These are phyloP conservation scores for Hydrozoanthus gracilis DNA, from an alignment of 92 coral and sea anemone genomes.

Conservation along the genomic window DNA sequence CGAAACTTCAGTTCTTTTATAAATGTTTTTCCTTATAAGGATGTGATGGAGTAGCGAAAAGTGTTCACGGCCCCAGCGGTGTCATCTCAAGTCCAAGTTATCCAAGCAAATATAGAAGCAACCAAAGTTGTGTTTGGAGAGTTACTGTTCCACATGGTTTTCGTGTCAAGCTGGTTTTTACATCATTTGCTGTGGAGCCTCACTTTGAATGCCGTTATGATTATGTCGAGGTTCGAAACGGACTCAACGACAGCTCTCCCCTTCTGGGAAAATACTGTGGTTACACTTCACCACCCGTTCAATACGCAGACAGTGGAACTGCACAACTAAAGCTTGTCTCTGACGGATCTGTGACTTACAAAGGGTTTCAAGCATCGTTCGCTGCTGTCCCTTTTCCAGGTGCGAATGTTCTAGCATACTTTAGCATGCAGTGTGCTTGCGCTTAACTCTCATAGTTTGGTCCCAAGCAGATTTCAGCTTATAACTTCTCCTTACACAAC, in stretches of 20 bases:
- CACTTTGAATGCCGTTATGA: conserved; percentile 30
- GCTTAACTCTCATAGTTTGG: no score
- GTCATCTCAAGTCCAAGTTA: neutral
- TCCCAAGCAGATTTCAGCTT: no score
- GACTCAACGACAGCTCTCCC: conserved; percentile 8
- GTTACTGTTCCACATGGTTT: conserved; percentile 39
- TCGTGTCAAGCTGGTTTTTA: conserved; percentile 15
- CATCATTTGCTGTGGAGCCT: conserved; percentile 17
- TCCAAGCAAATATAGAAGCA: neutral
- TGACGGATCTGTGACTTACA: neutral
- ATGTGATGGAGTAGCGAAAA: neutral
- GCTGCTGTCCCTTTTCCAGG: neutral
- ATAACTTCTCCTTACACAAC: no score
- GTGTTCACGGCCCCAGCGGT: neutral
- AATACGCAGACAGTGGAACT: neutral
- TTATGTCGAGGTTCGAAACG: conserved; percentile 51
- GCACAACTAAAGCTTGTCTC: neutral
- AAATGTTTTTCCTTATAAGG: neutral
- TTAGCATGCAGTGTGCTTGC: no score
- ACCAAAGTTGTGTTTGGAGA: conserved; percentile 44
- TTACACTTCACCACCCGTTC: conserved; percentile 28
- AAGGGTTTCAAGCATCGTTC: neutral
- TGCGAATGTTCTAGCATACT: no score
- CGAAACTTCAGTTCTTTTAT: no score
- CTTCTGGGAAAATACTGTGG: conserved; percentile 49